Base-by-base conservation (phyloP, 2,113 vertebrate species). In the Strix uralensis region DNA sequence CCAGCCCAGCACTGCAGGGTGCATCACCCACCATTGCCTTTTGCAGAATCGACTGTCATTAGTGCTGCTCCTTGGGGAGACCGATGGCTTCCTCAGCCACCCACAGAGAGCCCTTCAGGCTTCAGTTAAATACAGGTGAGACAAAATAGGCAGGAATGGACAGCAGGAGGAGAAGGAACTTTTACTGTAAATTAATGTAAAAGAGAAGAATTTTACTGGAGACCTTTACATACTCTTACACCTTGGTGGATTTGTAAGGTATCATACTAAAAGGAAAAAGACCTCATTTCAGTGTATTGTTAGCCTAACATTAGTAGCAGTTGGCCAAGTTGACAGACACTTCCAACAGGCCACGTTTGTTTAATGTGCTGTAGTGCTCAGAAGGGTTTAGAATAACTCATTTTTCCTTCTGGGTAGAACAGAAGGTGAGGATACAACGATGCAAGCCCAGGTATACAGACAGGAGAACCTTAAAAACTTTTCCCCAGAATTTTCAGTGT, bases 121-220 rank as follows among this genome's bases (percentile, higher is more conserved):
- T 86, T 70, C 80, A 17, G n/a, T 78, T 93, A 91, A 90, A 54
- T 73, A 51, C 69, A 70, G 89, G 77, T 79, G 63, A 94, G 90
- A 46, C 27, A 79, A 44, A 89, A n/a, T 25, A 79, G 73, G 65
- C 82, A 88, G 69, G 75, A 92, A 47, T 3, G 82, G 81, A 86
- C 74, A 65, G 66, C 44, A 71, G 57, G 36, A 23, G 14, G 36
- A 70, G 55, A 83, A 71, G 27, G 21, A 78, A 32, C 40, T 75
- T 78, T 21, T 46, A 1, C 18, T 88, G 15, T 19, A 44, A 85
- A 52, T 55, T 44, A 57, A 19, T 61, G 20, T 16, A 4, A 36
- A 67, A 62, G 21, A 74, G 58, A 75, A 70, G 27, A 47, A 52
- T 21, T 79, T 79, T 93, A 57, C 38, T 74, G 51, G 32, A 63